Percentiles rank a stretch among this genome's conserved stretches.
phyloP scores from a whole-genome alignment of 2,797 vertebrate species.

The Pseudochromis fuscus region DNA sequence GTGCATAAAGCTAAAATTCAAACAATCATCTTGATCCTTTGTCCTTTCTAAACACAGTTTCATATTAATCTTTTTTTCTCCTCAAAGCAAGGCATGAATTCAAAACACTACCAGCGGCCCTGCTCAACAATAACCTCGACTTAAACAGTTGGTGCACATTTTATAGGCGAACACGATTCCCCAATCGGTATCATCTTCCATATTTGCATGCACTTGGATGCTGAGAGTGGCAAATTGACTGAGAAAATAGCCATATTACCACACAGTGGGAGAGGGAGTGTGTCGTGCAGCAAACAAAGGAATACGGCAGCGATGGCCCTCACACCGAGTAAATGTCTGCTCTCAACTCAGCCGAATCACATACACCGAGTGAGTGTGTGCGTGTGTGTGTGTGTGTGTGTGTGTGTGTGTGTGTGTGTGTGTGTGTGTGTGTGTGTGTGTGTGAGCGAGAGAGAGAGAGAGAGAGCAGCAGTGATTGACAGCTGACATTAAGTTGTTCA shows the following conservation, averaged over 20 bases:
- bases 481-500: conserved; percentile 70
- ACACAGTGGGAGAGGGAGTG: conserved; percentile 83
- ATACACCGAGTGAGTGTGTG: conserved; percentile 27
- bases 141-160: conserved; percentile 81
- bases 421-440: neutral
- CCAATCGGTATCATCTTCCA: conserved; percentile 75
- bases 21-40: conserved; percentile 30
- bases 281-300: conserved; percentile 83
- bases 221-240: conserved; percentile 87
- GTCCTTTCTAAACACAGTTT: conserved; percentile 17
- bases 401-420: neutral
- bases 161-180: conserved; percentile 72
- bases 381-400: conserved; percentile 4
- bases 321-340: conserved; percentile 80
- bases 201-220: conserved; percentile 85
- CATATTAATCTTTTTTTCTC: conserved; percentile 10
- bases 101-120: conserved; percentile 26
- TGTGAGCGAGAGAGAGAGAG: conserved; percentile 20
- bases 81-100: conserved; percentile 32
- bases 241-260: conserved; percentile 87
- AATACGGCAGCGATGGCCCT: conserved; percentile 70
- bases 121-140: conserved; percentile 66
- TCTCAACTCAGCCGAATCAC: conserved; percentile 75
- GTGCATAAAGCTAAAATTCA: neutral
- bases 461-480: conserved; percentile 53